Evolutionary conservation across 2,113 vertebrate species (phyloP).

Genomic region (Elachura formosa): DNA sequence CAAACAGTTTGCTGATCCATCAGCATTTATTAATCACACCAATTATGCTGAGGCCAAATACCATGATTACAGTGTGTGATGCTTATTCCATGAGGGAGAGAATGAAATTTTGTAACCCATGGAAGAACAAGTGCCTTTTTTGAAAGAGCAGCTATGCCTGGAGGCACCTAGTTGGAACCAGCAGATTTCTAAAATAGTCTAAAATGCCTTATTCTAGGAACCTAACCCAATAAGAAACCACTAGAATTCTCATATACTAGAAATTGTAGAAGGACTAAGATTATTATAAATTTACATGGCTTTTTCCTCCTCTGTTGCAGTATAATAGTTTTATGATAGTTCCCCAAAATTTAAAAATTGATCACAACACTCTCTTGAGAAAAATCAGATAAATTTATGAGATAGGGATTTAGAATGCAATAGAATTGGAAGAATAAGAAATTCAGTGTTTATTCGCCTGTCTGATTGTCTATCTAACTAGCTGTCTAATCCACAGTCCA

Average conservation of each 20-base stretch:
- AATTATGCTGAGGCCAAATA: neutral
- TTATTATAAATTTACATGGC: neutral
- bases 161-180: neutral
- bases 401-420: neutral
- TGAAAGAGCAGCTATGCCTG: neutral
- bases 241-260: neutral
- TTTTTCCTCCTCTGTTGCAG: neutral
- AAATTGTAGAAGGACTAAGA: neutral
- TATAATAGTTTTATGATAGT: neutral
- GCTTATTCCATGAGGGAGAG: neutral
- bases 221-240: neutral
- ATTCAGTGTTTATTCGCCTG: neutral
- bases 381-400: neutral
- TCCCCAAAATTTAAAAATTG: neutral
- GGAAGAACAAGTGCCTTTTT: neutral
- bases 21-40: conserved; percentile 28
- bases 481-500: neutral
- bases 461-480: neutral
- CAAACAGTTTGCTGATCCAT: conserved; percentile 48
- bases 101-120: neutral
- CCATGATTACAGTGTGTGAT: neutral
- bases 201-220: neutral
- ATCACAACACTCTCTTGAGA: neutral
- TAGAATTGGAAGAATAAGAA: neutral
- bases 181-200: neutral